These are phyloP conservation scores for Columba janthina DNA, from an alignment of 2,113 vertebrate species.

Conservation along the genomic window DNA sequence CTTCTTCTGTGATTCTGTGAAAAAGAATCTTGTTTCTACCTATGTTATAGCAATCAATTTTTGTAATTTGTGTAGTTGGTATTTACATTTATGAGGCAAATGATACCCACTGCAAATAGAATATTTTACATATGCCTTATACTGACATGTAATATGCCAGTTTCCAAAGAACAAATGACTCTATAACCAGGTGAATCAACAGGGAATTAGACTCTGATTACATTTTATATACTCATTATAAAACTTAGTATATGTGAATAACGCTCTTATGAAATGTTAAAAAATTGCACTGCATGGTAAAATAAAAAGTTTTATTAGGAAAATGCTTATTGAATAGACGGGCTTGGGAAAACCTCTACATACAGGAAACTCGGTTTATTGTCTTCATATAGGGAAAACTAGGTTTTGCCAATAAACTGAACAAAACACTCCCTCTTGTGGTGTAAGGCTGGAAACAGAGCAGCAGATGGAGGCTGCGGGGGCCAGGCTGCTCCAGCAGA, in stretches of 20 bases:
- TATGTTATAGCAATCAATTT: not conserved
- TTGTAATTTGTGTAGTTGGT: not conserved
- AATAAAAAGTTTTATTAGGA: not conserved
- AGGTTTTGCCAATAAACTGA: not conserved
- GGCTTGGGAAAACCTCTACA: not conserved
- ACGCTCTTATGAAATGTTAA: not conserved
- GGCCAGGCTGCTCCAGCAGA: rapidly evolving
- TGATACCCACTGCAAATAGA: not conserved
- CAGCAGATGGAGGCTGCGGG: not conserved
- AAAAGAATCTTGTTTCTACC: not conserved
- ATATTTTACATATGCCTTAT: not conserved
- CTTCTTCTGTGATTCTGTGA: not conserved
- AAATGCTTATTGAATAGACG: not conserved
- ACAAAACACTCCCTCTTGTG: constrained; percentile 40
- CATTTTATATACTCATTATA: not conserved
- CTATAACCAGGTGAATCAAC: not conserved
- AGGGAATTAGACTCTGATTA: not conserved
- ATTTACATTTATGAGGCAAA: not conserved
- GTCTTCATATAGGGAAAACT: rapidly evolving
- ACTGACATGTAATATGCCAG: not conserved
- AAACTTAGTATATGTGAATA: not conserved
- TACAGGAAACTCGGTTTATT: not conserved
- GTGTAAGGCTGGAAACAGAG: not conserved
- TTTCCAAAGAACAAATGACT: not conserved
- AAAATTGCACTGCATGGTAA: not conserved